phyloP scores from a whole-genome alignment of 2,888 invertebrate genomes.

The Drosophila eohydei region DNA sequence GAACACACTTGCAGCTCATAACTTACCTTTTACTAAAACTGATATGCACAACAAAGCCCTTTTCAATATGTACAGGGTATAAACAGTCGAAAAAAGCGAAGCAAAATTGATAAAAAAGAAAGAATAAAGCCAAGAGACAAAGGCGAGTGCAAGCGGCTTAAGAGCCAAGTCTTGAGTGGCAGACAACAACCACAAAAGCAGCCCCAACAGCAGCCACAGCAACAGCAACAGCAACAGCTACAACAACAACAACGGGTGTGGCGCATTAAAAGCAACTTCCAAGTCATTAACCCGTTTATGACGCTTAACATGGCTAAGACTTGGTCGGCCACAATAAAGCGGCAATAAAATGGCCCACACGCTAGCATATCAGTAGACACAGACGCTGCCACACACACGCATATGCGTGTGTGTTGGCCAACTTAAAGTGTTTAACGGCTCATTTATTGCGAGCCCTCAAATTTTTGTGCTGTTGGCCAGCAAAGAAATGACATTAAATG shows the following conservation, averaged over 20 bases:
- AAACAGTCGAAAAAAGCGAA: constrained; percentile 39
- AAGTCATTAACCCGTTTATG: constrained; percentile 82
- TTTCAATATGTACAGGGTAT: not conserved
- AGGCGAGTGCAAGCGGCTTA: constrained; percentile 27
- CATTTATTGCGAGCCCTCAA: constrained; percentile 67
- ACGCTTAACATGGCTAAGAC: constrained; percentile 74
- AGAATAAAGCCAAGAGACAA: constrained; percentile 26
- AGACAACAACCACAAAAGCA: constrained; percentile 7
- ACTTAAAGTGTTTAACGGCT: constrained; percentile 78
- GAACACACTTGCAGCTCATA: too few relatives aligned
- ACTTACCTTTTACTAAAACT: not conserved
- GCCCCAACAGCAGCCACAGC: not conserved
- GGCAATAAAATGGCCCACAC: constrained; percentile 69
- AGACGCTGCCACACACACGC: constrained; percentile 6
- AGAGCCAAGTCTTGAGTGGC: constrained; percentile 56
- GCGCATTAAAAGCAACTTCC: constrained; percentile 77
- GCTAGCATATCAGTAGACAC: constrained; percentile 33
- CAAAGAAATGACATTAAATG: constrained; percentile 57
- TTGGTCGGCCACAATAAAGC: constrained; percentile 70
- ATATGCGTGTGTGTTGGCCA: constrained; percentile 32
- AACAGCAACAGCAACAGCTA: not conserved
- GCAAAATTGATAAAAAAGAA: constrained; percentile 71
- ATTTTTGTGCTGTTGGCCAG: constrained; percentile 35
- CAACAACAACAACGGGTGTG: constrained; percentile 28
- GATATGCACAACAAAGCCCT: not conserved